Percentiles rank a stretch among this genome's conserved stretches.
Conservation (phyloP, 2,888 invertebrate species). For the Lasioglossum villosulum region DNA sequence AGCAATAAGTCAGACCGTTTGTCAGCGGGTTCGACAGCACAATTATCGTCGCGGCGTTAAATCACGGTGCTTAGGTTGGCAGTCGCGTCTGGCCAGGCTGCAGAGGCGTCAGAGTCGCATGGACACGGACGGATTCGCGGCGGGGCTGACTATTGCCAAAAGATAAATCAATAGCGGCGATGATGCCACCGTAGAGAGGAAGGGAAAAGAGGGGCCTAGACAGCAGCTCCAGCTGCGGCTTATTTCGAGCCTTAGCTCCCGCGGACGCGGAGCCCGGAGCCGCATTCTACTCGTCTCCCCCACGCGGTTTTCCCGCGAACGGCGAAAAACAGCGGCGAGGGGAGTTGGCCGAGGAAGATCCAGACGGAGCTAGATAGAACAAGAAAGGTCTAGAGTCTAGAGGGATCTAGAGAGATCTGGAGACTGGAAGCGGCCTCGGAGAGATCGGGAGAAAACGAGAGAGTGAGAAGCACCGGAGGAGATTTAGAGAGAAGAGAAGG, state of each 20-base stretch:
- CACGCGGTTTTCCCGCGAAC: slow-evolving; percentile 17
- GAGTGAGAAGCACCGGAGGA: neutral
- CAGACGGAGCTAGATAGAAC: slow-evolving; percentile 16
- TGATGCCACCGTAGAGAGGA: slow-evolving; percentile 33
- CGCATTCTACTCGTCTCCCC: slow-evolving; percentile 27
- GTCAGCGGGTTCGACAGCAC: slow-evolving; percentile 32
- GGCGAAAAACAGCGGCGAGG: neutral
- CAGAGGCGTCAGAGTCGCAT: neutral
- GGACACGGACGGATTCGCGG: slow-evolving; percentile 9
- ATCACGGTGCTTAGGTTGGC: slow-evolving; percentile 42
- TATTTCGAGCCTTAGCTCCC: slow-evolving; percentile 66
- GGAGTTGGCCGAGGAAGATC: slow-evolving; percentile 1
- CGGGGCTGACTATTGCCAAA: slow-evolving; percentile 54
- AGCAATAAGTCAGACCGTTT: slow-evolving; percentile 7
- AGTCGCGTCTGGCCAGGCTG: neutral
- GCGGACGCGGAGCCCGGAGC: slow-evolving; percentile 23
- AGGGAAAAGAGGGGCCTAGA: slow-evolving; percentile 38
- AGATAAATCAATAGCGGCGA: slow-evolving; percentile 66
- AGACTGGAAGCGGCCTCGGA: neutral
- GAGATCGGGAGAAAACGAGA: neutral
- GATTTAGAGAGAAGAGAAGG: neutral
- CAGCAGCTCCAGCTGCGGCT: slow-evolving; percentile 70
- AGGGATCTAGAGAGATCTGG: slow-evolving; percentile 5
- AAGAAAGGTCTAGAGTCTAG: slow-evolving; percentile 22
- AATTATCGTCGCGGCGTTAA: slow-evolving; percentile 28